phyloP scores from a whole-genome alignment of 2,113 vertebrate genomes.

The Microcebus tavaratra region DNA sequence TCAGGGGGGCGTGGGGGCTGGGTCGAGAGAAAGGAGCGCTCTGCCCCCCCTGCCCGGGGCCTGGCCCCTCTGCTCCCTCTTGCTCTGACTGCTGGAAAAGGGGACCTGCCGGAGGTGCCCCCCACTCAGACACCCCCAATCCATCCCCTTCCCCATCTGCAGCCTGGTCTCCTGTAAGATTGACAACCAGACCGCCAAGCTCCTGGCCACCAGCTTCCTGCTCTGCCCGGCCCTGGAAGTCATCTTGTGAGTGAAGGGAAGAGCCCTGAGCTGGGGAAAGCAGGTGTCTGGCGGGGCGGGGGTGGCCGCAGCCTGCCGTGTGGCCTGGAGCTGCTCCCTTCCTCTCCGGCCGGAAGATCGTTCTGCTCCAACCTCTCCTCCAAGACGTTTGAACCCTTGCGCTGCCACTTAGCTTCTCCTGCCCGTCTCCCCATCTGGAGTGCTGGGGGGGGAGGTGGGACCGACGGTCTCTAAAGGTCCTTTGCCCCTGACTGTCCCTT shows the following conservation, averaged over 20 bases:
- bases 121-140: not conserved
- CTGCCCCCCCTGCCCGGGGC: no score
- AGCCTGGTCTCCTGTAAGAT: conserved; percentile 83
- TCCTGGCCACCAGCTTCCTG: conserved; percentile 35
- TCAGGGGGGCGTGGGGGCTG: not conserved
- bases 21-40: not conserved
- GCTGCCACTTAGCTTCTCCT: not conserved
- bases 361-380: not conserved
- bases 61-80: no score
- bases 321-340: not conserved
- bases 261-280: not conserved
- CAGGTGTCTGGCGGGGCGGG: fast-evolving
- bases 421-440: not conserved
- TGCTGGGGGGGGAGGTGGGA: not conserved
- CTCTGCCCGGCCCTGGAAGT: conserved; percentile 83
- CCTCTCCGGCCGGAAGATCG: not conserved
- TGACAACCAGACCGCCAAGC: conserved; percentile 71
- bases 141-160: not conserved
- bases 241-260: conserved; percentile 81
- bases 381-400: not conserved
- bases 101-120: not conserved
- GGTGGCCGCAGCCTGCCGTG: fast-evolving
- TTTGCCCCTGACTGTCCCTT: not conserved
- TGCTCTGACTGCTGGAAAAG: not conserved
- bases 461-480: not conserved